Evolutionary conservation across 2,113 vertebrate genomes (phyloP), one percentile per base, ranked within the genome.

Genomic region (Sinocyclocheilus rhinocerous): DNA sequence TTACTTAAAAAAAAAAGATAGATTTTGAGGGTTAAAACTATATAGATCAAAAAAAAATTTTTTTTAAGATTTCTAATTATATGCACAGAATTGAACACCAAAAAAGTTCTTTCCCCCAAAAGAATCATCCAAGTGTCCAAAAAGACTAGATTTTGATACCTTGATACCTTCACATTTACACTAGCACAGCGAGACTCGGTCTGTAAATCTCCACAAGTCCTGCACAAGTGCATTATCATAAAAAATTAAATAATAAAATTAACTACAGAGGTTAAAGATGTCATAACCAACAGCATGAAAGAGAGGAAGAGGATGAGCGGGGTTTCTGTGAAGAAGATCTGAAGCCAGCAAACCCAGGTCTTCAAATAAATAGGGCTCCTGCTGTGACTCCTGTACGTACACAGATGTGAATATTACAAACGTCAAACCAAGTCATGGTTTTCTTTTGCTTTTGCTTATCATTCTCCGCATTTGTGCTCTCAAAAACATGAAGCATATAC

Each of bases 171-270:
- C 48, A 85, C 63, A 82, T 67, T 69, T 50, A 50, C 45, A 42
- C 61, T 55, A 85, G 61, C 84, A 84, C 87, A 81, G 72, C 70
- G 50, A 69, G 13, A 61, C 42, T 63, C 83, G 0, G 24, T 26
- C 15, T 29, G 48, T 77, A 29, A 15, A 50, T 20, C n/a, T 50
- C 73, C 22, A 76, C 50, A 59, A 42, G 69, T 10, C 20, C 18
- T n/a, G 36, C 69, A 42, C 20, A 22, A 12, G 20, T 72, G 18
- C 9, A 39, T 72, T 39, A 22, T 42, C 36, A 3, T n/a, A 42
- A 22, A 70, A 70, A 72, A n/a, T 11, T 0, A 0, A 22, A 42
- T 6, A 20, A 78, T 57, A 57, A 57, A 78, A 57, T 55, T 4
- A 57, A 57, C 52, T 57, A 24, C 59, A 81, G 55, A 65, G n/a